Base-by-base conservation (phyloP, 2,797 vertebrate genomes). In the Chelon auratus region DNA sequence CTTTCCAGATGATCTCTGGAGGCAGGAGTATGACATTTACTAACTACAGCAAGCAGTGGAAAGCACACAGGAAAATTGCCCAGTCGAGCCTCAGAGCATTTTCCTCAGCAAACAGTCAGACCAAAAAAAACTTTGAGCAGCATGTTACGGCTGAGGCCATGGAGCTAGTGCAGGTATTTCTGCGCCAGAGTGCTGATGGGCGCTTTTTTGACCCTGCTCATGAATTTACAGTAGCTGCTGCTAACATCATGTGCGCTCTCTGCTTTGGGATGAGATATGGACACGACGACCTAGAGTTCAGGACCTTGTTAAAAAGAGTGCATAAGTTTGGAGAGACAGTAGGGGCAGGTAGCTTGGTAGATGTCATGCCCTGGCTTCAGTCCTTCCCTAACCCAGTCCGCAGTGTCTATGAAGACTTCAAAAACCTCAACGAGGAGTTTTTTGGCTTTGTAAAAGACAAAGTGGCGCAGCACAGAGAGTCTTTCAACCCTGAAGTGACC, bases 351-450 rank as follows among this genome's bases (percentile, higher is more conserved):
- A 99, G 97, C 84, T 84, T 98, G 62, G 95, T 98, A 15, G 97
- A 99, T 53, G 94, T 96, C 74, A 95, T 99, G 94, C 97, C 97
- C 77, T 99, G 97, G 96, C 95, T 99, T 22, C 96, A 93, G 82
- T 92, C 88, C 68, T 97, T 99, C 85, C 98, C 97, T 2, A 99
- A 97, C 75, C 96, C 96, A 0, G 95, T 97, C 39, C 92, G 96
- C 22, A 92, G 91, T 0, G 58, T 95, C 68, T 97, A 95, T 64
- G 90, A 92, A 3, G 95, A 95, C 86, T 97, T 97, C 82, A 95
- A 95, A 75, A 91, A 77, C 13, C 78, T 96, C 71, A 97, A 95
- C 39, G 63, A 74, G 17, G 95, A 96, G 69, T 94, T 97, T 81
- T 95, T 94, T 2, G 30, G 85, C 47, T 97, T 94, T 12, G 95